A percentile compares a stretch with the other conserved stretches of the same genome.
phyloP scores from a whole-genome alignment of 2,888 invertebrate genomes.

The Glaucopsyche alexis region DNA sequence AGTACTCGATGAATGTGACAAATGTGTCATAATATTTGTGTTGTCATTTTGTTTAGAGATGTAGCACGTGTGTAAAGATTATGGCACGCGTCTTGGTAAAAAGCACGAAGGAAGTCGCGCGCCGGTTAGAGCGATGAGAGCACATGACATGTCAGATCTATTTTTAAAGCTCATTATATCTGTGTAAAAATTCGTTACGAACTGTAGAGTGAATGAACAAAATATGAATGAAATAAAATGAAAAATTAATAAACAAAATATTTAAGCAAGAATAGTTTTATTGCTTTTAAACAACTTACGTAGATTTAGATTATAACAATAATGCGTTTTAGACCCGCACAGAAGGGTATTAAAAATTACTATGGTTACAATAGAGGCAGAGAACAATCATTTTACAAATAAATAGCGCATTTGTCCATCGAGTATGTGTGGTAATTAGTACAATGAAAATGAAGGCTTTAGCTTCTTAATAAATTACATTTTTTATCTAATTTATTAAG shows the following conservation, averaged over 20 bases:
- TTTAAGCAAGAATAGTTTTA: not conserved
- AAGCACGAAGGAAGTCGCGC: conserved; percentile 42
- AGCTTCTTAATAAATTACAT: no score
- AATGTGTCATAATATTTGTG: conserved; percentile 25
- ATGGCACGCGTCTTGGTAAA: conserved; percentile 60
- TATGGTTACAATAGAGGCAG: not conserved
- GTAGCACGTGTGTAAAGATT: conserved; percentile 64
- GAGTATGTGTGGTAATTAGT: no score
- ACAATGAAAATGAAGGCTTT: not conserved
- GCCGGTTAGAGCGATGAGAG: conserved; percentile 44
- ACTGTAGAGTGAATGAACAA: not conserved
- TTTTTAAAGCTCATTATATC: conserved; percentile 50
- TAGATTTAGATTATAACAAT: not conserved
- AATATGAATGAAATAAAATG: not conserved
- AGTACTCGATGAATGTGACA: conserved; percentile 16
- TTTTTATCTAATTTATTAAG: not conserved
- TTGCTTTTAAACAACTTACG: not conserved
- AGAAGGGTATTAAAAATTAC: not conserved
- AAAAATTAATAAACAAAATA: not conserved
- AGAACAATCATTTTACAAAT: not conserved
- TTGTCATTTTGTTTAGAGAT: conserved; percentile 57
- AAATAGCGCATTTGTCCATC: not conserved
- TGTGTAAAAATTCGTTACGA: not conserved
- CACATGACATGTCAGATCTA: conserved; percentile 53
- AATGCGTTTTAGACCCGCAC: not conserved